Evolutionary conservation across 35 echinoderm and acorn worm genomes (phyloP), one percentile per base, ranked within the genome.

Genomic region (Acanthaster planci): DNA sequence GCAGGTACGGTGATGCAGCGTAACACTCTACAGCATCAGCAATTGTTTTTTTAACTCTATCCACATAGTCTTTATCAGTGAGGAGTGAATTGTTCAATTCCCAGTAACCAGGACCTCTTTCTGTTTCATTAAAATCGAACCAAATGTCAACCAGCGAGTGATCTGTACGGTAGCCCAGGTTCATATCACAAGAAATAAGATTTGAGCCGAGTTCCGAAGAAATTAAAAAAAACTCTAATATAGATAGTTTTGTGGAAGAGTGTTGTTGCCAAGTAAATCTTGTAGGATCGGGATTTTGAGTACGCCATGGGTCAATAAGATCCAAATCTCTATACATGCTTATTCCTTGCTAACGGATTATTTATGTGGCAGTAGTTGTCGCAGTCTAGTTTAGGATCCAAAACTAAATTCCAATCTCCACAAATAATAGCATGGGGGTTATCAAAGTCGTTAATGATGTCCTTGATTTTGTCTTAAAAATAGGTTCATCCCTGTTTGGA

Each of bases 401-500:
- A 30, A 40, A 89, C 79, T n/a, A 82, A 82, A 89, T 82, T 89
- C 79, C 87, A 89, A 59, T 89, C 87, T 18, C 87, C 87, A 76
- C 87, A 82, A 34, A 89, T 89, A 67, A 82, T 89, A 16, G 56
- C 68, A 30, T 82, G 23, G 7, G 87, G 51, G 52, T 82, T 89
- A 39, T 82, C 12, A 35, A 30, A 82, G 31, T 89, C 55, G 29
- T 23, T 52, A 82, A 82, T 75, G 44, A 75, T 37, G 2, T 82
- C n/a, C 53, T 82, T 54, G 37, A 89, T 38, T 12, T 81, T 38
- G 9, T 68, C 21, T 54, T 54, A 86, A 57, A 86, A 86, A 77
- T 56, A 17, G 58, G 78, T 39, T 35, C 7, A 15, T 88, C 54
- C 67, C 15, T 88, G 35, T 88, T 88, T 59, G 86, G 76, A 60